phyloP scores from a whole-genome alignment of 2,113 vertebrate species.

The Sprattus sprattus region DNA sequence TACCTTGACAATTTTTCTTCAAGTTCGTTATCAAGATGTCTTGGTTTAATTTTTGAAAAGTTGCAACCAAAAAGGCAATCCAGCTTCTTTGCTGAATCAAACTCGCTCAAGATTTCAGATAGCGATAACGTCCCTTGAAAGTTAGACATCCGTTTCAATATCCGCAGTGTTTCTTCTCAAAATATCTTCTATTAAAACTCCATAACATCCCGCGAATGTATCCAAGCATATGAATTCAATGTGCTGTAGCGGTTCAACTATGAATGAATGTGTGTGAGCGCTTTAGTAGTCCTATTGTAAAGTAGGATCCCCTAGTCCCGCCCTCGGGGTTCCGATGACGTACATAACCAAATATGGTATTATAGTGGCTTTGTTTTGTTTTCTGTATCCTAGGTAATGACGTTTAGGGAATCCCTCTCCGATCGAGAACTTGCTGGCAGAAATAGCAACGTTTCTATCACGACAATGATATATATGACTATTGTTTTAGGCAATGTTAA shows the following conservation, averaged over 20 bases:
- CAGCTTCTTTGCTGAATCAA: constrained; percentile 57
- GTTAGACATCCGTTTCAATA: constrained; percentile 48
- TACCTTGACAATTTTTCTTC: constrained; percentile 63
- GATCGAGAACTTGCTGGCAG: constrained; percentile 63
- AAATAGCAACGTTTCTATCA: constrained; percentile 77
- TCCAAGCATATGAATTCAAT: constrained; percentile 52
- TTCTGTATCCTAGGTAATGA: constrained; percentile 98
- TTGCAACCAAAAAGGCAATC: constrained; percentile 78
- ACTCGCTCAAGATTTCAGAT: constrained; percentile 41
- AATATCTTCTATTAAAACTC: constrained; percentile 59
- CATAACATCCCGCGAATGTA: constrained; percentile 59
- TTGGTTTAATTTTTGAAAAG: constrained; percentile 75
- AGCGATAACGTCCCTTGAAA: constrained; percentile 38
- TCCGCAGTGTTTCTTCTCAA: constrained; percentile 22
- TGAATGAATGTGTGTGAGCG: constrained; percentile 83
- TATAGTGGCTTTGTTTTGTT: constrained; percentile 86
- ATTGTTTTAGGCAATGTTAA: constrained; percentile 53
- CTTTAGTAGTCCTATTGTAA: constrained; percentile 53
- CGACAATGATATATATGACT: constrained; percentile 70
- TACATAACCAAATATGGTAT: constrained; percentile 93
- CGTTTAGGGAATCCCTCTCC: constrained; percentile 97
- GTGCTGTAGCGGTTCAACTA: constrained; percentile 69
- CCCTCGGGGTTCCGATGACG: constrained; percentile 96
- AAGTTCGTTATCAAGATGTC: constrained; percentile 60
- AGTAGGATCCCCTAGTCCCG: constrained; percentile 68